Evolutionary conservation across 2,797 vertebrate species (phyloP), one percentile per base, ranked within the genome.

Genomic region (Malacoraja senta): DNA sequence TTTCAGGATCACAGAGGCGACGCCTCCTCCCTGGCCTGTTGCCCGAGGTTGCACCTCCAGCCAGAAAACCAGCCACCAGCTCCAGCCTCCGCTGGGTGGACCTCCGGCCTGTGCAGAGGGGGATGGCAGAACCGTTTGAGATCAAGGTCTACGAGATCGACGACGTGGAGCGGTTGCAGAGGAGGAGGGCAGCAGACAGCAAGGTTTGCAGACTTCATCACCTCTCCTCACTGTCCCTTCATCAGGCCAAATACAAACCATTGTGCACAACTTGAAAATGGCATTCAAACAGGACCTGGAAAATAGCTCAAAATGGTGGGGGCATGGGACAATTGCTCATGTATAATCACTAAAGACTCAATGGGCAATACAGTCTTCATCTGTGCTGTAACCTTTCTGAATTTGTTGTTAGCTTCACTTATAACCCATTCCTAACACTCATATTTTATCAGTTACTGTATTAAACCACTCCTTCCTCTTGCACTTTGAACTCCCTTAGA

Each of bases 131-230:
- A 63, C 97, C 98, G 92, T 99, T 98, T 79, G 98, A 98, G 96
- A 98, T 99, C 94, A 99, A 98, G 94, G 98, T 99, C 91, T 99
- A 99, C 93, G 98, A 99, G 94, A 99, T 99, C 24, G 98, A 99
- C 93, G 97, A 98, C 7, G 97, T 98, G 94, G 97, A 98, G 94
- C 96, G 97, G 94, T 97, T 98, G 93, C 98, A 99, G 95, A 96
- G 97, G 94, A 97, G 97, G 95, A 96, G 97, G 94, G 97, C 96
- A 83, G 97, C 95, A 93, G 95, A 95, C 94, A 96, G 96, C 97
- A 97, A 98, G 97, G 98, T 98, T 74, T n/a, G 71, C n/a, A 58
- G 24, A 58, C 13, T n/a, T 76, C 15, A 9, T 2, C 63, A 12
- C n/a, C 83, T n/a, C 83, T 17, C 1, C n/a, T 0, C 65, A 68